Evolutionary conservation across 2,888 invertebrate genomes (phyloP), one percentile per base, ranked within the genome.

Genomic region (Trypoxylon attenuatum): DNA sequence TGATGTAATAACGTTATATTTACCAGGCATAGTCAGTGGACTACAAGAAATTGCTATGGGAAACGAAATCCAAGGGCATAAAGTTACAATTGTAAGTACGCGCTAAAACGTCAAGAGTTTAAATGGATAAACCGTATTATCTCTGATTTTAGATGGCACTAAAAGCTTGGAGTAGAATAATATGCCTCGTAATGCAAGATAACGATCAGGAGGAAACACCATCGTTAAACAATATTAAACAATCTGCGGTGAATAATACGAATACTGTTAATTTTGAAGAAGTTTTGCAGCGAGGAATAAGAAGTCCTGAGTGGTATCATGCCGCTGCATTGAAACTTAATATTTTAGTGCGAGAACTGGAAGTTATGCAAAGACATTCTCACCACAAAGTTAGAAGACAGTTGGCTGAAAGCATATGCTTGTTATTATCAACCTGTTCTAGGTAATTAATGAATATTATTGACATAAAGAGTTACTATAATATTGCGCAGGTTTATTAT

Each of bases 21-120:
- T 93, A 61, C 93, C 93, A 1, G 93, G 93, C 0, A 88, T 93
- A 56, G 84, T 90, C 15, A 89, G 88, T 27, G 90, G 90, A 0
- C 82, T 93, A 69, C 89, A 89, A 62, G 89, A 91, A 70, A 89
- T 92, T 18, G 90, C 90, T 55, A 87, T 88, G 18, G 89, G 89
- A 42, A 87, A 87, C 42, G 88, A 90, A 45, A 91, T 91, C 79
- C 90, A 91, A 22, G 91, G 91, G 4, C 92, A 92, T 80, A 89
- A 89, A 77, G 82, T 92, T 56, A 88, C 91, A 69, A 86, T 88
- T 87, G 92, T 92, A 88, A 85, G 13, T 0, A 5, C 10, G n/a
- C n/a, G n/a, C n/a, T n/a, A n/a, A n/a, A n/a, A n/a, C n/a, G n/a
- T n/a, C n/a, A n/a, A n/a, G n/a, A n/a, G n/a, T n/a, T n/a, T n/a